Base-by-base conservation (phyloP, 2,113 vertebrate species). In the Phyllostomus discolor region DNA sequence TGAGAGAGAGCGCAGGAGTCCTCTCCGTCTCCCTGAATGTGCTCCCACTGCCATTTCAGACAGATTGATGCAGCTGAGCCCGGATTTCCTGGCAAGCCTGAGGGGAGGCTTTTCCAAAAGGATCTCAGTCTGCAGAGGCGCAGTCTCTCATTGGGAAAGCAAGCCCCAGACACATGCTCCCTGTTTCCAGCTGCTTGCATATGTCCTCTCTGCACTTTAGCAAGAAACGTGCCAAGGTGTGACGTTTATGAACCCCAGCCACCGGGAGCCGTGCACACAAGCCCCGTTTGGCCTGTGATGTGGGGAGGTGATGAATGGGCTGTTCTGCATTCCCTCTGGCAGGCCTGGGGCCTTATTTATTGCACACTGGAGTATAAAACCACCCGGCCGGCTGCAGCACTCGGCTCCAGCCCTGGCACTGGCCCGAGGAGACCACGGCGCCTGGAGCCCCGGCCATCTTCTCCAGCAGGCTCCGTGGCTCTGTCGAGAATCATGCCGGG, bases 301-400 rank as follows among this genome's bases (percentile, higher is more conserved):
- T 98, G 96, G 98, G 98, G 95, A 98, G 97, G 97, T 97, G 97
- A 98, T 98, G 98, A 98, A 99, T 98, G 99, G 98, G 97, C 97
- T 95, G 98, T 98, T 98, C 98, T 97, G 97, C 98, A 97, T 97
- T 98, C 98, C 98, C 98, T 97, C 98, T 96, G 98, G 98, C 98
- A 82, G 97, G 98, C 97, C 98, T 95, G 93, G 67, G 97, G 96
- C 97, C 97, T 98, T 98, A 98, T 98, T 99, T 99, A 98, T 98
- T 97, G 97, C 98, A 93, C 84, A 48, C 95, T 95, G 52, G 96
- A 59, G 20, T 98, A 99, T 99, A 99, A 99, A 99, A 96, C 97
- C 97, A 95, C 98, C 96, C 96, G 80, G 96, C 97, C 24, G 66
- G 95, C 76, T 81, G 84, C 92, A 52, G 94, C 78, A 95, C 98